Conservation (phyloP, 64 coral and sea anemone species). For the Actinia tenebrosa region DNA sequence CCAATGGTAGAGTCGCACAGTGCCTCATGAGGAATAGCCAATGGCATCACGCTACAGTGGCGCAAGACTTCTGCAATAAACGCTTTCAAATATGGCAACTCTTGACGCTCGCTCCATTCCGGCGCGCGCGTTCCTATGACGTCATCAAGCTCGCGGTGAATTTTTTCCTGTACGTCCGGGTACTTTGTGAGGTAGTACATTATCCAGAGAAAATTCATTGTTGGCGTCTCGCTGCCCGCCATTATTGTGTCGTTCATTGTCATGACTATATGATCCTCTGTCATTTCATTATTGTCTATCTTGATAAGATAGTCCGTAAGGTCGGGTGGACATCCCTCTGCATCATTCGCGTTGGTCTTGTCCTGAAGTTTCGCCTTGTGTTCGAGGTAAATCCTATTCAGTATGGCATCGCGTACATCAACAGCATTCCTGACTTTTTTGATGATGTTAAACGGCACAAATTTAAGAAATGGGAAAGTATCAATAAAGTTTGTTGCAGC, state of each 20-base stretch:
- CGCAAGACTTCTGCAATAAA: slow-evolving; percentile 58
- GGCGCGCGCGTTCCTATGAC: slow-evolving; percentile 28
- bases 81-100: slow-evolving; percentile 61
- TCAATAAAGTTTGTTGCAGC: slow-evolving; percentile 51
- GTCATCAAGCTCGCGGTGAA: slow-evolving; percentile 48
- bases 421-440: slow-evolving; percentile 18
- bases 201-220: slow-evolving; percentile 30
- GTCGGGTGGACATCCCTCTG: not conserved
- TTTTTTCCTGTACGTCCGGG: slow-evolving; percentile 38
- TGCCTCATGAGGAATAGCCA: slow-evolving; percentile 32
- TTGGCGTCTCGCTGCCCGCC: slow-evolving; percentile 25
- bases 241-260: slow-evolving; percentile 49
- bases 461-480: slow-evolving; percentile 40
- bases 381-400: slow-evolving; percentile 37
- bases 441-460: slow-evolving; percentile 30
- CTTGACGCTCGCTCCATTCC: slow-evolving; percentile 31
- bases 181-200: slow-evolving; percentile 34
- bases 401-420: slow-evolving; percentile 31
- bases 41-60: slow-evolving; percentile 26
- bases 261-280: slow-evolving; percentile 15
- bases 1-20: slow-evolving; percentile 36
- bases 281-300: not conserved
- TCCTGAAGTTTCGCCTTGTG: slow-evolving; percentile 25
- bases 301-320: not conserved
- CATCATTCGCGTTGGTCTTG: not conserved